Evolutionary conservation across 1,140 invertebrate genomes (phyloP).

Genomic region (Zaprionus vittiger): DNA sequence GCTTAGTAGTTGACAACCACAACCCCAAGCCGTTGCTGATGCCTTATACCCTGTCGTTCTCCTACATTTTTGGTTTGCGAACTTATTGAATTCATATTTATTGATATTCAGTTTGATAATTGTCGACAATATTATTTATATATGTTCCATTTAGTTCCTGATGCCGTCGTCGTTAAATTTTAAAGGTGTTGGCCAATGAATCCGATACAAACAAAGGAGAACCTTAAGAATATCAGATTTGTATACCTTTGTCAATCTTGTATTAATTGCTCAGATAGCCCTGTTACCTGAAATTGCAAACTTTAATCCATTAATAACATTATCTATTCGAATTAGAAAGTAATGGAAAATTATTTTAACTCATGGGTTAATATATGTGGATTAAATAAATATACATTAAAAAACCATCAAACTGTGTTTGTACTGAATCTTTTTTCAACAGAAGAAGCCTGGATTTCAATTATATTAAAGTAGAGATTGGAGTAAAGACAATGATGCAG

Average conservation of each 20-base stretch:
- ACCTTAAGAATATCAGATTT: conserved; percentile 74
- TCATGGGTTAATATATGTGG: conserved; percentile 71
- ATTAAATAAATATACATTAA: conserved; percentile 71
- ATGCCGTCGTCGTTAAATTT: conserved; percentile 68
- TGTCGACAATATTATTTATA: conserved; percentile 50
- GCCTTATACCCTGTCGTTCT: conserved; percentile 19
- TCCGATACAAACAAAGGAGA: conserved; percentile 66
- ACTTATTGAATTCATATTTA: conserved; percentile 18
- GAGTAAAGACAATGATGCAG: too few species aligned
- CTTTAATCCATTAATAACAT: conserved; percentile 75
- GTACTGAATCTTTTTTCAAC: neutral
- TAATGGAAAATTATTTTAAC: conserved; percentile 57
- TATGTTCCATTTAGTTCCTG: conserved; percentile 64
- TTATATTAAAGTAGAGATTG: neutral
- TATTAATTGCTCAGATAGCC: conserved; percentile 80
- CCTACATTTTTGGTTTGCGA: conserved; percentile 53
- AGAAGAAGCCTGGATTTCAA: neutral
- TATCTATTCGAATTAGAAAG: conserved; percentile 77
- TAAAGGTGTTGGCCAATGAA: conserved; percentile 65
- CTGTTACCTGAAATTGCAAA: conserved; percentile 78
- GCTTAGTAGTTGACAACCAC: conserved; percentile 32
- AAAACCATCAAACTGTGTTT: conserved; percentile 10
- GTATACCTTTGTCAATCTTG: conserved; percentile 79
- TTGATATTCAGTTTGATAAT: conserved; percentile 44
- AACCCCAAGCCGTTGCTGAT: conserved; percentile 33